Evolutionary conservation across 2,888 invertebrate species (phyloP), one percentile per base, ranked within the genome.

Genomic region (Eledone cirrhosa): DNA sequence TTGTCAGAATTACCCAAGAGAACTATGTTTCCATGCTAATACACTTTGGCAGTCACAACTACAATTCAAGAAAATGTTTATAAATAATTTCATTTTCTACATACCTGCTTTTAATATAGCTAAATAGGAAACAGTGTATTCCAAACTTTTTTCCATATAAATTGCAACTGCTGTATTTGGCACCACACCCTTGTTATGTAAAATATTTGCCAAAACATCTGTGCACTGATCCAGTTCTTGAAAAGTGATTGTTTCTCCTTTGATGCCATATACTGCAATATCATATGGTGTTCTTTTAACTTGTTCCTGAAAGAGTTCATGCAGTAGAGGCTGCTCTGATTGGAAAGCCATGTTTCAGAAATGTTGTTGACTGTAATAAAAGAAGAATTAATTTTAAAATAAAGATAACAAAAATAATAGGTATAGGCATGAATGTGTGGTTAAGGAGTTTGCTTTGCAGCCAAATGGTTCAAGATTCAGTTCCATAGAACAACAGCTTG

Each of bases 91-190:
- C 14, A 53, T 41, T 5, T 41, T 41, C 11, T 41, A 47, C 80
- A 80, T 76, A 90, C 91, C 91, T 67, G 91, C 90, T 85, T 89
- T 90, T 16, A 91, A 85, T 27, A 90, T 90, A 22, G 90, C 89
- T 78, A 91, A 89, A 79, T 91, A 91, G 7, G 90, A 80, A 27
- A 90, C 81, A 29, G 87, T 86, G 81, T 88, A 91, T 79, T 90
- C 89, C 16, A 89, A 82, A 75, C 87, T 85, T 82, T 89, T 89
- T 78, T 90, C 88, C 87, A 91, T 87, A 82, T 88, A 91, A 74
- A 91, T 90, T 47, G 88, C 90, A 0, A 91, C 90, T 81, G 86
- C 85, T 1, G 83, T 83, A 79, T 91, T 89, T 8, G 87, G 85
- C 31, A 78, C 79, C 5, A 90, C 89, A 3, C 89, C 90, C 59